phyloP scores from a whole-genome alignment of 2,888 invertebrate genomes.

The Parnassius mnemosyne region DNA sequence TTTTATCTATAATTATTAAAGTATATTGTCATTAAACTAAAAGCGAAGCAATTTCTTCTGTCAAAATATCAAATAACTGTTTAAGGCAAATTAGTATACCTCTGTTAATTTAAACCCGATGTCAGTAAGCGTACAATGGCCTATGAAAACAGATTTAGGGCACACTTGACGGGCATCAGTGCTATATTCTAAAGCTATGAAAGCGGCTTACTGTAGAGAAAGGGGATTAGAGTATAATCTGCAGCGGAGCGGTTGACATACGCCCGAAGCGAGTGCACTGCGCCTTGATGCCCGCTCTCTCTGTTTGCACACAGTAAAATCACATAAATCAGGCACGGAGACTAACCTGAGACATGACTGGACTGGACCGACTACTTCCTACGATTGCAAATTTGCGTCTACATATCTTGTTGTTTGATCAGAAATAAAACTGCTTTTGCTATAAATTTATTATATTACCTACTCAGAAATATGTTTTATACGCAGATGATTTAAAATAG shows the following conservation, averaged over 20 bases:
- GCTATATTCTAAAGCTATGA: slow-evolving; percentile 70
- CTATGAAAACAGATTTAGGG: slow-evolving; percentile 64
- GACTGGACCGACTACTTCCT: slow-evolving; percentile 33
- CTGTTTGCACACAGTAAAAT: slow-evolving; percentile 49
- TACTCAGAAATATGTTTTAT: too few relatives aligned
- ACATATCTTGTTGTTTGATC: neutral
- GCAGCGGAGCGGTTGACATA: slow-evolving; percentile 71
- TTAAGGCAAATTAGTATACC: slow-evolving; percentile 10
- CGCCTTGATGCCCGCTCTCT: slow-evolving; percentile 30
- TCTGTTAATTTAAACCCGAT: slow-evolving; percentile 3
- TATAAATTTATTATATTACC: too few relatives aligned
- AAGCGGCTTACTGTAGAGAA: slow-evolving; percentile 73
- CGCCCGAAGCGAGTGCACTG: slow-evolving; percentile 50
- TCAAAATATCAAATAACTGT: slow-evolving; percentile 9
- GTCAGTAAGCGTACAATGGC: slow-evolving; percentile 22
- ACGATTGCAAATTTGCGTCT: slow-evolving; percentile 16
- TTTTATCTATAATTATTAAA: too few relatives aligned
- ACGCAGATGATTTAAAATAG: too few relatives aligned
- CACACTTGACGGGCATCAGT: slow-evolving; percentile 68
- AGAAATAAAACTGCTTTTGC: too few relatives aligned
- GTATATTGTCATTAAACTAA: too few relatives aligned
- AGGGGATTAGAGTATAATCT: slow-evolving; percentile 75
- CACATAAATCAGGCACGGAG: slow-evolving; percentile 36
- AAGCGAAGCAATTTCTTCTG: slow-evolving; percentile 6
- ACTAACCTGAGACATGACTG: slow-evolving; percentile 30